These are phyloP conservation scores for Emydura subglobosa DNA, from an alignment of 2,113 vertebrate genomes.

Conservation along the genomic window DNA sequence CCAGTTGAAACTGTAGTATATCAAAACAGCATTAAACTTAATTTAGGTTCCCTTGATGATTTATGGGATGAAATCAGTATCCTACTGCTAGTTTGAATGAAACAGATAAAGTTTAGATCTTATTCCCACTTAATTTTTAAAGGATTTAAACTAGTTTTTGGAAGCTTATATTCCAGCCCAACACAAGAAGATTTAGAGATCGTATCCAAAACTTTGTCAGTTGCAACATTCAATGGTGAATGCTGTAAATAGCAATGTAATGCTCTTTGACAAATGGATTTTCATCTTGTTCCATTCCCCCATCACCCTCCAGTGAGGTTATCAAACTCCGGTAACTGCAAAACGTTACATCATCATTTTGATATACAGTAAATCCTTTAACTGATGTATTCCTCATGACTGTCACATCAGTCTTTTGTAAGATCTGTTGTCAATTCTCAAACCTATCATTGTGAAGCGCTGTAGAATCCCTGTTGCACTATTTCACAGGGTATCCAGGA, in stretches of 20 bases:
- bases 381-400: background rate
- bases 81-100: rapidly evolving
- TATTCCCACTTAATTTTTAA: background rate
- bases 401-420: background rate
- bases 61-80: background rate
- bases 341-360: background rate
- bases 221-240: background rate
- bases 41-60: background rate
- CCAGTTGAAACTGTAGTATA: background rate
- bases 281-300: background rate
- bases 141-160: background rate
- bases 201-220: background rate
- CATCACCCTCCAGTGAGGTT: background rate
- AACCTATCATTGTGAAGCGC: rapidly evolving
- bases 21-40: background rate
- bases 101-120: background rate
- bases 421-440: background rate
- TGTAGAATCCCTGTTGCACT: background rate
- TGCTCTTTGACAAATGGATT: background rate
- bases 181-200: background rate
- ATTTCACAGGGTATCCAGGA: rapidly evolving
- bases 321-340: background rate
- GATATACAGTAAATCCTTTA: background rate
- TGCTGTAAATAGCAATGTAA: background rate
- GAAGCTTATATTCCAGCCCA: background rate